phyloP scores from a whole-genome alignment of 2,113 vertebrate species.

The Deroptyus accipitrinus region DNA sequence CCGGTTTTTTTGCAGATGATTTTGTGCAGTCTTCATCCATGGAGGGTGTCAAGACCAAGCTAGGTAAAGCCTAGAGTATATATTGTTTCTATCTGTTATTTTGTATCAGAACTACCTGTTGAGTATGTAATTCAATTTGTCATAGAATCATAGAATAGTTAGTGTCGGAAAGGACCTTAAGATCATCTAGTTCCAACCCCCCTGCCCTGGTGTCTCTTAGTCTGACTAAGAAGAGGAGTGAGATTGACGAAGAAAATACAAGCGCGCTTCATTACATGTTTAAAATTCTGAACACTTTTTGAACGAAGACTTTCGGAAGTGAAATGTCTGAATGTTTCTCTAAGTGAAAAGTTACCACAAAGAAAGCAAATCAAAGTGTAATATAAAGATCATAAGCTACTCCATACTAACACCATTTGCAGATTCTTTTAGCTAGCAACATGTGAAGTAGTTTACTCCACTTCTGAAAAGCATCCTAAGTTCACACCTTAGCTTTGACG shows the following conservation, averaged over 20 bases:
- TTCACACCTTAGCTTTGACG: conserved; percentile 12
- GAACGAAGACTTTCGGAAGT: neutral
- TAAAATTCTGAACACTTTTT: neutral
- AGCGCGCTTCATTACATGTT: neutral
- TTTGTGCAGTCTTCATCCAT: neutral
- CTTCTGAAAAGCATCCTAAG: neutral
- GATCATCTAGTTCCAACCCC: neutral
- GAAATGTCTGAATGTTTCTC: neutral
- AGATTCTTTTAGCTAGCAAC: neutral
- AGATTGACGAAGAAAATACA: neutral
- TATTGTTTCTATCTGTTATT: neutral
- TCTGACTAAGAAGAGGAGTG: neutral
- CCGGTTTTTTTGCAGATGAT: neutral
- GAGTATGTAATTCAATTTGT: neutral
- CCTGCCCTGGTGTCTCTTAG: neutral
- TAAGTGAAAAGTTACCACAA: neutral
- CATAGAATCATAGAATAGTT: neutral
- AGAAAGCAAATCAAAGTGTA: neutral
- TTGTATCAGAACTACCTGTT: neutral
- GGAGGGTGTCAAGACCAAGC: neutral
- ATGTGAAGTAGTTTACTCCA: conserved; percentile 31
- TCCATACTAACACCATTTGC: neutral
- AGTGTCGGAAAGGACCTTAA: neutral
- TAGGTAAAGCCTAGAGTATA: neutral
- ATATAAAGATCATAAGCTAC: neutral